These are phyloP conservation scores for Nycticebus coucang DNA, from an alignment of 2,113 vertebrate genomes.

Conservation along the genomic window DNA sequence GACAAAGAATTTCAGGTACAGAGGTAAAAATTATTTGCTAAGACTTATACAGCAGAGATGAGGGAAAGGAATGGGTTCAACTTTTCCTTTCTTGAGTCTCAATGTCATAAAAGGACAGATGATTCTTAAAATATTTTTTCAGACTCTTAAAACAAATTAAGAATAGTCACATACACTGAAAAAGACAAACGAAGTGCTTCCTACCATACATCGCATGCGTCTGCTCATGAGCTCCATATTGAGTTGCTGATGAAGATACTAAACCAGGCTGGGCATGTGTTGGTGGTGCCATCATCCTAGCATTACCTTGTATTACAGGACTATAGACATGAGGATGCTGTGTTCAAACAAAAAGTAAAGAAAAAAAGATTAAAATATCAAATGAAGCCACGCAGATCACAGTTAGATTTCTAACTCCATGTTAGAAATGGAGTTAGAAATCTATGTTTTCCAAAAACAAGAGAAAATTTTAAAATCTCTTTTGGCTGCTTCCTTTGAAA, in stretches of 20 bases:
- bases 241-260: slow-evolving; percentile 94
- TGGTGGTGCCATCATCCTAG: slow-evolving; percentile 96
- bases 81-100: slow-evolving; percentile 41
- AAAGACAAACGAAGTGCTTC: slow-evolving; percentile 84
- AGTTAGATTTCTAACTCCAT: slow-evolving; percentile 21
- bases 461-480: neutral
- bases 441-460: slow-evolving; percentile 16
- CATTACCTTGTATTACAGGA: slow-evolving; percentile 95
- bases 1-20: neutral
- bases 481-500: slow-evolving; percentile 9
- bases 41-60: neutral
- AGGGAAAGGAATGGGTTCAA: neutral
- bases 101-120: neutral
- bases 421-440: too few relatives aligned
- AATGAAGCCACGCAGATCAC: neutral
- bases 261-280: slow-evolving; percentile 94
- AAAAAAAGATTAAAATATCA: slow-evolving; percentile 48
- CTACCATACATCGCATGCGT: slow-evolving; percentile 99
- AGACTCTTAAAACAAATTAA: slow-evolving; percentile 70
- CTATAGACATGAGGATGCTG: slow-evolving; percentile 98
- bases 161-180: slow-evolving; percentile 72
- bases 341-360: slow-evolving; percentile 64
- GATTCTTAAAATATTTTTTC: slow-evolving; percentile 42
- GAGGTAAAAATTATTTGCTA: slow-evolving; percentile 1
- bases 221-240: slow-evolving; percentile 96